phyloP scores from a whole-genome alignment of 2,113 vertebrate genomes.

The Lutjanus erythropterus region DNA sequence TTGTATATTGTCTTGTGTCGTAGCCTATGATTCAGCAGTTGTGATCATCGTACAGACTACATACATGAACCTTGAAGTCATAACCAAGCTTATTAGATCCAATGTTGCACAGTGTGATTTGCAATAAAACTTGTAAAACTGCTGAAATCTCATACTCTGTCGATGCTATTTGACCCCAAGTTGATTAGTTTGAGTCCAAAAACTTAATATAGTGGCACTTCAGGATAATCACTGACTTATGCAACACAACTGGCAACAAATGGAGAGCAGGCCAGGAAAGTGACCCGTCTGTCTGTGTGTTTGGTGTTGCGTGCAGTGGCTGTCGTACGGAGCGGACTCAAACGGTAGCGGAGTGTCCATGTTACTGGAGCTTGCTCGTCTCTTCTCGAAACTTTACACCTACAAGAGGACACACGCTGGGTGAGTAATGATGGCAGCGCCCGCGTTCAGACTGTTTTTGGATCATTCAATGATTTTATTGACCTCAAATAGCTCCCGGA shows the following conservation, averaged over 20 bases:
- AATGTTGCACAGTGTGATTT: no score
- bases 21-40: no score
- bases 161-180: no score
- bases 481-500: neutral
- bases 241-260: neutral
- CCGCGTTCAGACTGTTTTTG: neutral
- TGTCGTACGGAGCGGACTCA: constrained; percentile 96
- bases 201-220: neutral
- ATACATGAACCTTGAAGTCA: no score
- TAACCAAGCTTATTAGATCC: no score
- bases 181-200: neutral
- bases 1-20: no score
- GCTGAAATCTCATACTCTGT: no score
- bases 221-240: neutral
- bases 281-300: constrained; percentile 40
- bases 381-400: constrained; percentile 98
- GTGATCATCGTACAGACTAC: no score
- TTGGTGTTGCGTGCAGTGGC: constrained; percentile 87
- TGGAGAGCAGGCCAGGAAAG: neutral
- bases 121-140: no score
- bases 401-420: constrained; percentile 97
- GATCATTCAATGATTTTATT: neutral
- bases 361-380: constrained; percentile 94
- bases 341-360: constrained; percentile 95
- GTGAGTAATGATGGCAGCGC: constrained; percentile 73